Evolutionary conservation across 2,888 invertebrate species (phyloP).

Genomic region (Dorcus hopei): DNA sequence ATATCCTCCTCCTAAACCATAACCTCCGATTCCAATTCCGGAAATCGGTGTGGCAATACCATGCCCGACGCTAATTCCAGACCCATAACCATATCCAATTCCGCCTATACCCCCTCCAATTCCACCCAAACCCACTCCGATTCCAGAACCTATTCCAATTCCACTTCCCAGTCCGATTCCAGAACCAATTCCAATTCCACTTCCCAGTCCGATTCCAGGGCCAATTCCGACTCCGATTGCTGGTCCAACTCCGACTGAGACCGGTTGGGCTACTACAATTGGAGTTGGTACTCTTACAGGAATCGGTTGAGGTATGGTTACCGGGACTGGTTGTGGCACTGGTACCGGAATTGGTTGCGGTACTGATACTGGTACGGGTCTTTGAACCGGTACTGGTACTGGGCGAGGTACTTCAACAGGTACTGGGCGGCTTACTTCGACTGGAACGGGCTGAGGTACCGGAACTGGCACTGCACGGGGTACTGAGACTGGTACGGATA

Average conservation of each 20-base stretch:
- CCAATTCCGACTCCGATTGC: slow-evolving; percentile 16
- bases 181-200: slow-evolving; percentile 4
- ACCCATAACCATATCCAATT: slow-evolving; percentile 5
- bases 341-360: slow-evolving; percentile 35
- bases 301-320: slow-evolving; percentile 33
- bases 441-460: slow-evolving; percentile 28
- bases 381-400: slow-evolving; percentile 33
- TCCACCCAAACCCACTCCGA: slow-evolving; percentile 18
- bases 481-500: slow-evolving; percentile 33
- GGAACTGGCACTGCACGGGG: slow-evolving; percentile 31
- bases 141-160: slow-evolving; percentile 16
- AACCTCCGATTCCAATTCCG: not conserved
- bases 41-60: not conserved
- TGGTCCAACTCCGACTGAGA: slow-evolving; percentile 24
- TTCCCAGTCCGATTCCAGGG: slow-evolving; percentile 11
- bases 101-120: slow-evolving; percentile 19
- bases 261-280: slow-evolving; percentile 27
- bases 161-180: slow-evolving; percentile 10
- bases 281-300: slow-evolving; percentile 35
- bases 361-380: slow-evolving; percentile 28
- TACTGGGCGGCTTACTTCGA: slow-evolving; percentile 27
- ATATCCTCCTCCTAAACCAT: not conserved
- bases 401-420: slow-evolving; percentile 34
- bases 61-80: not conserved
- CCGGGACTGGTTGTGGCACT: slow-evolving; percentile 41